Base-by-base conservation (phyloP, 2,113 vertebrate species). In the Pungitius pungitius region DNA sequence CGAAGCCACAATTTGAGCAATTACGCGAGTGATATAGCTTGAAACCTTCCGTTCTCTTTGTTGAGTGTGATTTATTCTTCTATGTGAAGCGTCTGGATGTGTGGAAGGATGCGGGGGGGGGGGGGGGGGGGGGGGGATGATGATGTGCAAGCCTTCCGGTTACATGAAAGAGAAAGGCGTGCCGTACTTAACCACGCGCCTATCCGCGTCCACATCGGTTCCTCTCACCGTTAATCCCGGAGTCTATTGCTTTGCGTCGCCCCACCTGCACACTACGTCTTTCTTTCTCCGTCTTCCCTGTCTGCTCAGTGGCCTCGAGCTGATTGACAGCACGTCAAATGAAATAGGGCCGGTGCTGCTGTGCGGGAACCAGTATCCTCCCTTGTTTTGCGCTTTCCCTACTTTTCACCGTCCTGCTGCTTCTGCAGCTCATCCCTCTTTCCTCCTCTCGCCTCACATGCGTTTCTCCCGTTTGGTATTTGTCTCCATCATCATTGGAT, bases 251-350 rank as follows among this genome's bases (percentile, higher is more conserved):
- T 84, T 78, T 59, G 76, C 43, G 57, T 85, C 73, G 64, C 83
- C 83, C 74, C 76, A 75, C 51, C 43, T 56, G 77, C 71, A 73
- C 52, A 47, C 73, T 77, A 56, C 67, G 54, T 65, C 69, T 80
- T 62, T 76, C 66, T 85, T 77, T 75, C 77, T 87, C 79, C 66
- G 57, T 69, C 73, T 80, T 79, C 66, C n/a, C 66, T 73, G 85
- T 85, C 87, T 84, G 73, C 82, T 77, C 76, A 85, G 78, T 83
- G 69, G 85, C 87, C 80, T 85, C 72, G 35, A 84, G 77, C 77
- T 89, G 90, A 92, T 86, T 92, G 91, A 92, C 92, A 92, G 88
- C 90, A 79, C 79, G 86, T 88, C 75, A 88, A 91, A 91, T 90
- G 78, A 91, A 93, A 88, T 90, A 77, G 88, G 88, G 85, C 75